Evolutionary conservation across 2,113 vertebrate species (phyloP), one percentile per base, ranked within the genome.

Genomic region (Pithys albifrons): DNA sequence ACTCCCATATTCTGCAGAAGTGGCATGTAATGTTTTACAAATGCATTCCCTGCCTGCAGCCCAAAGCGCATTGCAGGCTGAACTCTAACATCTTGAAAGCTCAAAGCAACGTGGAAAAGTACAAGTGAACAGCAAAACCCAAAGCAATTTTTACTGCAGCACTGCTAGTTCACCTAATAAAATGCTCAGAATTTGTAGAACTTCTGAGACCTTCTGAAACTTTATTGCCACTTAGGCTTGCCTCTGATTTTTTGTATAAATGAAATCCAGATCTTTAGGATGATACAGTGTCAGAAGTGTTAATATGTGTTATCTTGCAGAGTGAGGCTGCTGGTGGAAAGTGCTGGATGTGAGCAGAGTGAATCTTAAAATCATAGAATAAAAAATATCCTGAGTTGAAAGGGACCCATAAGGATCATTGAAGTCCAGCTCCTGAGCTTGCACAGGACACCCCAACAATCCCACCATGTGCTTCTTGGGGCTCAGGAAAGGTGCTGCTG

Each of bases 101-200:
- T 91, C 84, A 80, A 93, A 89, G 88, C 39, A 74, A 54, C 22
- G 74, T 96, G 96, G 93, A 95, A 97, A 97, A 97, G 85, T 67
- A 80, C 96, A 75, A 71, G 62, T 88, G 96, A 91, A 57, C 62
- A 52, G 61, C 5, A 19, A 95, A 95, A 91, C 70, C 24, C 64
- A 75, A 59, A 85, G 91, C 82, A 93, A 66, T 95, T 98, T 98
- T 96, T 67, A 76, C 85, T 94, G 84, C 75, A 71, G 69, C 51
- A 90, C 85, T 72, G 77, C 66, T 70, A 52, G 57, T 95, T 93
- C 88, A 52, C 64, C 82, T 86, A 79, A 95, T 89, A 92, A 97
- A 97, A 93, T 14, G 46, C 58, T 76, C 77, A 49, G 71, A 27
- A 29, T 77, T 71, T 94, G 46, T 69, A 74, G 88, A 86, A 88